Evolutionary conservation across 2,113 vertebrate species (phyloP).

Genomic region (Amblyopsis rosae): DNA sequence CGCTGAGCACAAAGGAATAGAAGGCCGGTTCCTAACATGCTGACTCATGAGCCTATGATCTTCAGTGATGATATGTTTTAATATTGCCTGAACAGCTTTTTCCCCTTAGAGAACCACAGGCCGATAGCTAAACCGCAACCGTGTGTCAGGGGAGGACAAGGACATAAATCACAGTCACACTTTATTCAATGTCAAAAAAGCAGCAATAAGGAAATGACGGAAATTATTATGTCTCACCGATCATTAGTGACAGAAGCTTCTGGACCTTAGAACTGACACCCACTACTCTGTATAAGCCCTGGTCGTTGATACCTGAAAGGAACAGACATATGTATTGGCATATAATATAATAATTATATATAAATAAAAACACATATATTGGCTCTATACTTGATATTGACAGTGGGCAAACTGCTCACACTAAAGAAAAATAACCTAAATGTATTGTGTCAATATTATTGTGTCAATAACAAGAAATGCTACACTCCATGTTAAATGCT

Average conservation of each 20-base stretch:
- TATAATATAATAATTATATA: background rate
- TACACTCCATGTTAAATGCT: background rate
- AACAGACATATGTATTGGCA: constrained; percentile 9
- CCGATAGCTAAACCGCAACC: constrained; percentile 14
- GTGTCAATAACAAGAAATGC: background rate
- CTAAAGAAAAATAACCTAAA: background rate
- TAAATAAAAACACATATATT: too few relatives aligned
- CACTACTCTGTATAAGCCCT: constrained; percentile 96
- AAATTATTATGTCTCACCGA: constrained; percentile 78
- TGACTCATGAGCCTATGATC: constrained; percentile 34
- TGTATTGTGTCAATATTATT: background rate
- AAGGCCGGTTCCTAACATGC: constrained; percentile 4
- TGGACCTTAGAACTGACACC: constrained; percentile 98
- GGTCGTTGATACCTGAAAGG: constrained; percentile 92
- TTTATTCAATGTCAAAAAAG: background rate
- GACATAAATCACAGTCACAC: background rate
- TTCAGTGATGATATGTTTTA: constrained; percentile 27
- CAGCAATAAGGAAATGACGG: background rate
- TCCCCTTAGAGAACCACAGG: constrained; percentile 30
- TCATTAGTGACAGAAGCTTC: constrained; percentile 94
- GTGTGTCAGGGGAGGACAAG: constrained; percentile 5
- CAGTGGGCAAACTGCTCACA: background rate
- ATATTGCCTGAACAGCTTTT: constrained; percentile 22
- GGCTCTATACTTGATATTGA: background rate
- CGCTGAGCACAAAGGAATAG: constrained; percentile 50